Percentiles rank a stretch among this genome's conserved stretches.
Conservation (phyloP, 2,888 invertebrate species). For the Philaethria dido region DNA sequence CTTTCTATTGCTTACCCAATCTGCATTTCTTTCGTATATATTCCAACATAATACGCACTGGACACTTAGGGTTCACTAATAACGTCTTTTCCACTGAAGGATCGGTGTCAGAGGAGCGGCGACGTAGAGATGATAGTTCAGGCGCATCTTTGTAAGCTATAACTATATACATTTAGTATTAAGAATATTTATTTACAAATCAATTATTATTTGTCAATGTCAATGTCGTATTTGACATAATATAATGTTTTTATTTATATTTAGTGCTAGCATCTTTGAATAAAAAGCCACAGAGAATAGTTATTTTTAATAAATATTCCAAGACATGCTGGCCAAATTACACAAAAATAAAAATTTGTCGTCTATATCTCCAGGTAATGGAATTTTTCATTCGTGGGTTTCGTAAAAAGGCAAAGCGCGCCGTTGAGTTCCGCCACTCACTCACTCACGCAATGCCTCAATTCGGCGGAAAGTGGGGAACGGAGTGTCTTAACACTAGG, state of each 20-base stretch:
- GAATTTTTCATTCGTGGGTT: no score
- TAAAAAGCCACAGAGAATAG: neutral
- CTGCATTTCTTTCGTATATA: conserved; percentile 70
- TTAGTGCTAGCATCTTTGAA: neutral
- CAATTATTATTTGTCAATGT: neutral
- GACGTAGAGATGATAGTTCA: conserved; percentile 56
- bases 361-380: no score
- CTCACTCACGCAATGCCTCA: no score
- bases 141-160: conserved; percentile 67
- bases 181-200: neutral
- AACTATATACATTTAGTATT: conserved; percentile 64
- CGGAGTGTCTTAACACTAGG: no score
- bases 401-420: no score
- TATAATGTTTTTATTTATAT: neutral
- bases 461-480: no score
- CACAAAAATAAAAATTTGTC: no score
- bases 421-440: no score
- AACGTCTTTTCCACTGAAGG: conserved; percentile 61
- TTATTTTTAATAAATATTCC: no score
- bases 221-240: conserved; percentile 1
- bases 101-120: conserved; percentile 53
- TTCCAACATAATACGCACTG: conserved; percentile 71
- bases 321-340: no score
- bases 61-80: conserved; percentile 70
- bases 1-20: conserved; percentile 10